Evolutionary conservation across 2,113 vertebrate species (phyloP).

Genomic region (Castor canadensis): DNA sequence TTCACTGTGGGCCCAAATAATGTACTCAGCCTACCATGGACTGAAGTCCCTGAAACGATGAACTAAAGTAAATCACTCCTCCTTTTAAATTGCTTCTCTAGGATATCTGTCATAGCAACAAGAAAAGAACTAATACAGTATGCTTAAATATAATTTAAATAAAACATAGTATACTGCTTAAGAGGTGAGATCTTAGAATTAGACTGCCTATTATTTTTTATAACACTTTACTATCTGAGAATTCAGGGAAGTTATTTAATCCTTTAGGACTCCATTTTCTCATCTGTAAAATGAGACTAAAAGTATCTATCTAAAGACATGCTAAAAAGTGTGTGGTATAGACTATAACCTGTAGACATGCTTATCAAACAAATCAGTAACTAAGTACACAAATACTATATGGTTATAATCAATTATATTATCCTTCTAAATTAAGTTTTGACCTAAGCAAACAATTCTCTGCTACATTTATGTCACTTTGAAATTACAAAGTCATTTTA

Average conservation of each 20-base stretch:
- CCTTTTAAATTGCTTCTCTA: background rate
- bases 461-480: background rate
- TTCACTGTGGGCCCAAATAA: background rate
- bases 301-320: background rate
- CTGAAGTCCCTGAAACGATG: background rate
- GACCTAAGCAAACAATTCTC: background rate
- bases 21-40: too few relatives aligned
- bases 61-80: background rate
- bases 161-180: background rate
- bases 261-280: background rate
- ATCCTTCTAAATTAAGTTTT: background rate
- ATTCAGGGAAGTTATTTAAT: background rate
- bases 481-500: background rate
- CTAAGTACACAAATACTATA: background rate
- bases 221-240: background rate
- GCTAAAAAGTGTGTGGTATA: background rate
- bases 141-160: background rate
- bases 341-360: background rate
- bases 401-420: background rate
- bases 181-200: background rate
- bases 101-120: background rate
- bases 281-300: background rate
- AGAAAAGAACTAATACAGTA: background rate
- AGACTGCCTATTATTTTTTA: background rate
- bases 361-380: background rate